Conservation (phyloP, 2,888 invertebrate species). For the Microchrysa polita region DNA sequence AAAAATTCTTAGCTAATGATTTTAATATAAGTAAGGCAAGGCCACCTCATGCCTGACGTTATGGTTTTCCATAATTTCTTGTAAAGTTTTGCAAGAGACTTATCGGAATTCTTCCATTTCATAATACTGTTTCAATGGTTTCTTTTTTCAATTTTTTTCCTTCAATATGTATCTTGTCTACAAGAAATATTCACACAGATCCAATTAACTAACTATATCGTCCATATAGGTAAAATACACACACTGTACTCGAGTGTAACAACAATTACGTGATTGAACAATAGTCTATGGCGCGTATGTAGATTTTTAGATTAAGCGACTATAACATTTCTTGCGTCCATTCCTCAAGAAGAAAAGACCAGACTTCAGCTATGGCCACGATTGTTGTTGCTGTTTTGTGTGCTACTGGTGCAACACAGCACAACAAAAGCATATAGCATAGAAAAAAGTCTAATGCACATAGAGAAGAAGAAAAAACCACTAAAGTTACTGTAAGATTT, state of each 20-base stretch:
- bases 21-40: too few relatives aligned
- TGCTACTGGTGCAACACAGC: too few relatives aligned
- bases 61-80: conserved; percentile 2
- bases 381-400: too few relatives aligned
- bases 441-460: conserved; percentile 4
- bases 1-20: too few relatives aligned
- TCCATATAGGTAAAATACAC: not conserved
- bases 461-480: too few relatives aligned
- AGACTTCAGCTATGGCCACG: too few relatives aligned
- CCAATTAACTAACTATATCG: conserved; percentile 2
- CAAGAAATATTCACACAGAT: not conserved
- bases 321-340: not conserved
- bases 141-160: not conserved
- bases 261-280: conserved; percentile 3
- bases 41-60: too few relatives aligned
- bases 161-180: too few relatives aligned
- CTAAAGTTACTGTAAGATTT: not conserved
- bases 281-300: not conserved
- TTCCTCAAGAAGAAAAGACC: conserved; percentile 1
- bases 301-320: conserved; percentile 16
- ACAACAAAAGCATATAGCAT: not conserved
- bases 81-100: not conserved
- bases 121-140: not conserved
- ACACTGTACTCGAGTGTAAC: conserved; percentile 1
- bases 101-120: not conserved